Base-by-base conservation (phyloP, 2,888 invertebrate genomes). In the Resseliella maxima region DNA sequence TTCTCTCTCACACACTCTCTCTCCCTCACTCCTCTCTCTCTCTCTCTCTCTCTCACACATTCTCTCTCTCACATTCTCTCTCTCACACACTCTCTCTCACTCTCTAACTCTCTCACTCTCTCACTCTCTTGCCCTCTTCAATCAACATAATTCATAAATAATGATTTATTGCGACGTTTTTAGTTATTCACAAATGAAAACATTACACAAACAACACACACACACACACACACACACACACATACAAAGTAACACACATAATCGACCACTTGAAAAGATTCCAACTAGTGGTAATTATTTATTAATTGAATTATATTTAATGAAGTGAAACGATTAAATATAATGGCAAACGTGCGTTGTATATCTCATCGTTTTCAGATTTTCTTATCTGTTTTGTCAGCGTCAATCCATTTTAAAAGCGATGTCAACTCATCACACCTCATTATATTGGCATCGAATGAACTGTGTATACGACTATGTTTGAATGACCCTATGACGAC, bases 241-340 rank as follows among this genome's bases (percentile, higher is more conserved):
- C 12, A n/a, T n/a, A 10, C 54, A 5, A 21, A 54, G 15, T 27
- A 18, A 64, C 64, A 64, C 18, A 38, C 41, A 38, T 38, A 38
- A 12, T 83, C 36, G 35, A 50, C 2, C 36, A n/a, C 83, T 83
- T 83, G 38, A 38, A n/a, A n/a, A 50, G 6, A 72, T 3, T 83
- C 38, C 12, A 38, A 24, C 38, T 38, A 21, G 10, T n/a, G 41
- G 38, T 83, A 24, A 83, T 83, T n/a, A 38, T 83, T n/a, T 83
- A 83, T 38, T 83, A 83, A 38, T 83, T 83, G 83, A 83, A 36
- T 38, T 83, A 38, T 12, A 38, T 83, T 59, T n/a, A 83, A 38
- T 83, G 83, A 83, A 10, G 6, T 83, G 12, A 35, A 72, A 72
- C 59, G 59, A 59, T 59, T 24, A n/a, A 24, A n/a, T 27, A 59